Evolutionary conservation across 2,797 vertebrate species (phyloP).

Genomic region (Selene dorsalis): DNA sequence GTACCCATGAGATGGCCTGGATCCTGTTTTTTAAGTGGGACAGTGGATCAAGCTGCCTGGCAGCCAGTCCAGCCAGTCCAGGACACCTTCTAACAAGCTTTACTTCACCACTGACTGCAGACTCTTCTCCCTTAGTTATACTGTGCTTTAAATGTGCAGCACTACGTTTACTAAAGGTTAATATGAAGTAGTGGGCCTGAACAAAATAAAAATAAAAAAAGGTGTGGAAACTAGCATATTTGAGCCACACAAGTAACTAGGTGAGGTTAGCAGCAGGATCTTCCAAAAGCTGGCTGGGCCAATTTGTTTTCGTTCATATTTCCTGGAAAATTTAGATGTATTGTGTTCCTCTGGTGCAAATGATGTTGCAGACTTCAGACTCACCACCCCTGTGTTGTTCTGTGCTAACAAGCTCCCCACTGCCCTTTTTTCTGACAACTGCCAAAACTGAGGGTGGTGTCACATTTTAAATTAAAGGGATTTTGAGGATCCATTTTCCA

Average conservation of each 20-base stretch:
- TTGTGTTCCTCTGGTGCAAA: slow-evolving; percentile 41
- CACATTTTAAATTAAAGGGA: slow-evolving; percentile 40
- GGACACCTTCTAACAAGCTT: slow-evolving; percentile 25
- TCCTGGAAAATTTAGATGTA: slow-evolving; percentile 38
- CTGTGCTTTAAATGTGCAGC: neutral
- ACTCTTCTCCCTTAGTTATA: neutral
- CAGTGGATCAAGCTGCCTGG: slow-evolving; percentile 22
- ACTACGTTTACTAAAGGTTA: neutral
- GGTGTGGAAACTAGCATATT: slow-evolving; percentile 2
- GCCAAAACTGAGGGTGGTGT: slow-evolving; percentile 53
- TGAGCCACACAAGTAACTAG: neutral
- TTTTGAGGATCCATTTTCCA: slow-evolving; percentile 12
- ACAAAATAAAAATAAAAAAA: neutral
- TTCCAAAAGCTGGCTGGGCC: slow-evolving; percentile 20
- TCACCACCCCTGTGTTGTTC: slow-evolving; percentile 23
- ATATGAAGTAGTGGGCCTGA: neutral
- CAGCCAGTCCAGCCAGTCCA: slow-evolving; percentile 9
- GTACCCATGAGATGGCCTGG: slow-evolving; percentile 1
- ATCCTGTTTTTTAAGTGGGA: slow-evolving; percentile 27
- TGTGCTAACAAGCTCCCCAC: slow-evolving; percentile 67
- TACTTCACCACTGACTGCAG: slow-evolving; percentile 2
- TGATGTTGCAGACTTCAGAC: slow-evolving; percentile 41
- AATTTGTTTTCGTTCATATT: slow-evolving; percentile 46
- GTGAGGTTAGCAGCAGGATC: neutral
- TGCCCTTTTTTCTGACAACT: slow-evolving; percentile 54